Base-by-base conservation (phyloP, 2,797 vertebrate genomes). In the Picus viridis region DNA sequence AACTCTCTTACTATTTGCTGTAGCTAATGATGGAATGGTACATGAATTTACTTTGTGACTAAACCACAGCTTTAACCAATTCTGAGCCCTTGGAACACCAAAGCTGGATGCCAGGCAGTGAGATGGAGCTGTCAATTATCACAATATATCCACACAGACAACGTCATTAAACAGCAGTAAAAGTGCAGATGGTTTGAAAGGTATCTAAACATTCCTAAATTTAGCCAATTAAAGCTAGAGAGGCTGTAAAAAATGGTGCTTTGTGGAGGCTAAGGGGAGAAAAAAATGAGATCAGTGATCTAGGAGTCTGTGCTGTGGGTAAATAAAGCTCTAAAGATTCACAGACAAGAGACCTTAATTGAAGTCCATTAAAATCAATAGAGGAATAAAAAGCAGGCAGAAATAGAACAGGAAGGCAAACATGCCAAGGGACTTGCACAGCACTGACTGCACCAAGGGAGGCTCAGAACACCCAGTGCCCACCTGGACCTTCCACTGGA, bases 301-400 rank as follows among this genome's bases (percentile, higher is more conserved):
- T 77, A 92, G 83, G 57, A 71, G 51, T 72, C 36, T 92, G 22
- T 87, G 63, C 36, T 68, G 27, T 81, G 26, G 78, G 61, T 91
- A 96, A 95, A 96, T 91, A 97, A 90, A 92, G 88, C 68, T 90
- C 70, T 78, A 85, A 84, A 95, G 57, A 69, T 72, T 64, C 74
- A 75, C 83, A 95, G 79, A 88, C 70, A 65, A 77, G 57, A 90
- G 74, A 87, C 32, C 75, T 92, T 92, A 93, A 95, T 93, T 97
- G 92, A 78, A 96, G 74, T 90, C 86, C 91, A 95, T 94, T 96
- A 94, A 95, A 95, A 93, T 93, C 90, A 92, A 75, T 62, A 89
- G 72, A 88, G 65, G 54, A 84, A 88, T 84, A 95, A 94, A 96
- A 97, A 43, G 20, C 58, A 94, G 65, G 73, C 63, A 91, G 86